Conservation (phyloP, 2,797 vertebrate genomes). For the Craterocephalus amniculus region DNA sequence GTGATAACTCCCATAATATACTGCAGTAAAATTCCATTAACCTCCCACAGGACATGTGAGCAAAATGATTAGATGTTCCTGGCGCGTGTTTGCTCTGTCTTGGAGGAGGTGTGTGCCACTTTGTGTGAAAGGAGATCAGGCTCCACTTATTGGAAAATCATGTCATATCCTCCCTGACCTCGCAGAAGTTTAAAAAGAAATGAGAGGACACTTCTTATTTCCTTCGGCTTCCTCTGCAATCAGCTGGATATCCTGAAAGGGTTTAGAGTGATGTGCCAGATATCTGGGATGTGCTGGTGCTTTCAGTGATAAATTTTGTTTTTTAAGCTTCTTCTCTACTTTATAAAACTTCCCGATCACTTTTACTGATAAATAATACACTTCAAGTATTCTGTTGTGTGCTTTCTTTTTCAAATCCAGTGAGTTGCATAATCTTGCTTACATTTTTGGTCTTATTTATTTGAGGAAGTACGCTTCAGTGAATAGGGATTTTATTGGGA, state of each 20-base stretch:
- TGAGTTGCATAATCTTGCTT: constrained; percentile 37
- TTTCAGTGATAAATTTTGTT: constrained; percentile 58
- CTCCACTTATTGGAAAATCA: constrained; percentile 24
- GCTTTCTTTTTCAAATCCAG: constrained; percentile 24
- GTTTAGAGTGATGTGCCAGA: constrained; percentile 28
- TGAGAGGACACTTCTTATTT: background rate
- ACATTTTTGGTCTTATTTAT: background rate
- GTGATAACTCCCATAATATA: constrained; percentile 34
- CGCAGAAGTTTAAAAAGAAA: constrained; percentile 14
- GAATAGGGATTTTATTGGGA: constrained; percentile 33
- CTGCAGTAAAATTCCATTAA: constrained; percentile 57
- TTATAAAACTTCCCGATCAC: constrained; percentile 38
- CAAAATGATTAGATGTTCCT: constrained; percentile 24
- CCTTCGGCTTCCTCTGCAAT: constrained; percentile 8
- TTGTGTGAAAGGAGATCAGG: constrained; percentile 7
- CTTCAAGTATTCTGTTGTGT: background rate
- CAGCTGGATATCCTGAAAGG: constrained; percentile 51
- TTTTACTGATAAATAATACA: constrained; percentile 11
- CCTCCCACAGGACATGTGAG: constrained; percentile 46
- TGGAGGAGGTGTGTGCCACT: background rate
- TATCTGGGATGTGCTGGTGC: constrained; percentile 67
- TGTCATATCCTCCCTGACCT: constrained; percentile 14
- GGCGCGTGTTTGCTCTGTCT: background rate
- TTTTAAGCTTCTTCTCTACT: constrained; percentile 31
- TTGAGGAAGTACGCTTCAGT: constrained; percentile 25